phyloP scores from a whole-genome alignment of 2,113 vertebrate species.

The Pseudolaguvia tuberculata region DNA sequence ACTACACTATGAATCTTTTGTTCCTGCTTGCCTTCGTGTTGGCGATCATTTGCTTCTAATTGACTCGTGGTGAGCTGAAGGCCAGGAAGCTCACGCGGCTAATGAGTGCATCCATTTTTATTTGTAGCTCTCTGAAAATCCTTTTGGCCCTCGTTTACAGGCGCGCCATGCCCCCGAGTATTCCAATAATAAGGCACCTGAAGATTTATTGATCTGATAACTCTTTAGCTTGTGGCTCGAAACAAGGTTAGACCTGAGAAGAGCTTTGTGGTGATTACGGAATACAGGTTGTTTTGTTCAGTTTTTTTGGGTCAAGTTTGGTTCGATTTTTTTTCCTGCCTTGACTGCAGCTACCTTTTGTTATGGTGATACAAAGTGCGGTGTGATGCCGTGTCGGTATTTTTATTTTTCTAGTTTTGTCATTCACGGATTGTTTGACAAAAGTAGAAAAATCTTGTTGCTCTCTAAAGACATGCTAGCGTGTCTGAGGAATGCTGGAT shows the following conservation, averaged over 20 bases:
- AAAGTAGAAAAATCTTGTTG: slow-evolving; percentile 10
- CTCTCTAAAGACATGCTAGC: slow-evolving; percentile 14
- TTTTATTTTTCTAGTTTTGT: slow-evolving; percentile 17
- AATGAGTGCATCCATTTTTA: slow-evolving; percentile 31
- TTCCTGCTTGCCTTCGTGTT: slow-evolving; percentile 20
- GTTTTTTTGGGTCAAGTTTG: background rate
- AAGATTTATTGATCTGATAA: slow-evolving; percentile 25
- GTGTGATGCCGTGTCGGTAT: slow-evolving; percentile 4
- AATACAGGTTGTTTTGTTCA: slow-evolving; percentile 1
- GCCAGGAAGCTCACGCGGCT: background rate
- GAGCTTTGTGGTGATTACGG: background rate
- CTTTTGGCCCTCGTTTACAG: slow-evolving; percentile 4
- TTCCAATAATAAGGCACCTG: background rate
- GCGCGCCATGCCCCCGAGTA: background rate
- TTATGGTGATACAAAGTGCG: background rate
- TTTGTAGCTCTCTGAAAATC: slow-evolving; percentile 18
- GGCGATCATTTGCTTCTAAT: slow-evolving; percentile 47
- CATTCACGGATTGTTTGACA: slow-evolving; percentile 26
- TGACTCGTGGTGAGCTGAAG: slow-evolving; percentile 35
- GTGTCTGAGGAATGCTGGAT: slow-evolving; percentile 36
- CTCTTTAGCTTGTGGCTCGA: background rate
- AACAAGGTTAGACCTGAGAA: slow-evolving; percentile 3
- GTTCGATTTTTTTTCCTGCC: slow-evolving; percentile 7
- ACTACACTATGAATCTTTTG: slow-evolving; percentile 34
- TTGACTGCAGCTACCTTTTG: background rate